Percentiles rank a stretch among this genome's conserved stretches.
Conservation (phyloP, 1,140 invertebrate species). For the Delia radicum region DNA sequence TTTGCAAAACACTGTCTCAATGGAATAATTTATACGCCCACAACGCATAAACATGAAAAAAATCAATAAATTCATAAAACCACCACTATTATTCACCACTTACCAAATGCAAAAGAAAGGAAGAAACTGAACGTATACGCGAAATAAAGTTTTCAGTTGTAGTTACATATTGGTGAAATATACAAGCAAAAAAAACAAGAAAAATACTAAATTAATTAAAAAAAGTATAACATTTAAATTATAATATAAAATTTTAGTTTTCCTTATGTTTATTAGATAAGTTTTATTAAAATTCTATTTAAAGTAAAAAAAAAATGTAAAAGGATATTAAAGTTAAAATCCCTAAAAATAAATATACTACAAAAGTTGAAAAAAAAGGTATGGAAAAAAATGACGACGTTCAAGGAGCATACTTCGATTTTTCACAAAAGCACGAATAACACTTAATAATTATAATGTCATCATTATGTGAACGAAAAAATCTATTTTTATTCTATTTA, state of each 20-base stretch:
- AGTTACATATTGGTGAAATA: conserved; percentile 1
- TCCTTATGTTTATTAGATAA: background rate
- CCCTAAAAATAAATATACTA: background rate
- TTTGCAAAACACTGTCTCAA: background rate
- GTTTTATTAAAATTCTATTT: background rate
- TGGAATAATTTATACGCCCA: background rate
- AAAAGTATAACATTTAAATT: background rate
- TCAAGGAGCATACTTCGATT: background rate
- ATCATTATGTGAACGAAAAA: background rate
- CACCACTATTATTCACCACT: background rate
- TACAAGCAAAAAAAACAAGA: background rate
- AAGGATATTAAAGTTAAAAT: background rate
- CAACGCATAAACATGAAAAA: background rate
- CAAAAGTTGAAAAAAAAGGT: background rate
- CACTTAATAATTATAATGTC: too few species aligned
- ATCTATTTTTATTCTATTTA: background rate
- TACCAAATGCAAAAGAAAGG: background rate
- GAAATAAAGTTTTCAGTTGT: conserved; percentile 1
- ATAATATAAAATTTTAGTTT: background rate
- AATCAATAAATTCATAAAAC: background rate
- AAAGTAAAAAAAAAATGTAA: too few species aligned
- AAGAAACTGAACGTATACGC: background rate
- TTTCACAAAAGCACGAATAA: background rate
- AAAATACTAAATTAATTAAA: background rate
- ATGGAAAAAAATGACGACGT: background rate